A percentile compares a stretch with the other conserved stretches of the same genome.
phyloP scores from a whole-genome alignment of 2,888 invertebrate species.

The Baronia brevicornis region DNA sequence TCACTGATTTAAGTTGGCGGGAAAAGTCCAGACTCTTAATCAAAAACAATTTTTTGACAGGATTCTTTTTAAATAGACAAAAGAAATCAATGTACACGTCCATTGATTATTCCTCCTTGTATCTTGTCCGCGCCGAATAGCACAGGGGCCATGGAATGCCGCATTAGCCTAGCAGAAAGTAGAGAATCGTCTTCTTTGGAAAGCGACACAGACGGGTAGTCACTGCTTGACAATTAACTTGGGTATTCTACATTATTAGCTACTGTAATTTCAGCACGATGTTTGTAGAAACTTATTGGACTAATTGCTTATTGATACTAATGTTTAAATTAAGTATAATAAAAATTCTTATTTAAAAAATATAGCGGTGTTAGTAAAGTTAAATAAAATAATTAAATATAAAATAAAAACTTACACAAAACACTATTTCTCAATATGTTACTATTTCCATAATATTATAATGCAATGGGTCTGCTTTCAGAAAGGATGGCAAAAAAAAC shows the following conservation, averaged over 20 bases:
- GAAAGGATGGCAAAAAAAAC: too few species aligned
- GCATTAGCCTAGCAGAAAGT: constrained; percentile 42
- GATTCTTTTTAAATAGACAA: constrained; percentile 18
- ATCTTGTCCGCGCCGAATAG: constrained; percentile 37
- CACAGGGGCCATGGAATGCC: constrained; percentile 42
- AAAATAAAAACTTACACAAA: too few species aligned
- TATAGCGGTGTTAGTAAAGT: too few species aligned
- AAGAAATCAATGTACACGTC: constrained; percentile 20
- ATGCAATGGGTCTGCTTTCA: too few species aligned
- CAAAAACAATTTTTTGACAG: constrained; percentile 8
- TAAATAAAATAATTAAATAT: too few species aligned
- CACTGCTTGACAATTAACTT: constrained; percentile 14
- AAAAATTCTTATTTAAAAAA: too few species aligned
- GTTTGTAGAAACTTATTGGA: constrained; percentile 8
- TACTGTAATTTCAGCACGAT: constrained; percentile 5
- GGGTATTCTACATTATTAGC: constrained; percentile 1
- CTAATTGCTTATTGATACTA: constrained; percentile 6
- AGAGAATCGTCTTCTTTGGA: constrained; percentile 50
- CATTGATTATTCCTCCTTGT: too few species aligned
- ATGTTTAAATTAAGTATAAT: constrained; percentile 5
- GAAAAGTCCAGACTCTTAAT: too few species aligned
- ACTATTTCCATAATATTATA: too few species aligned
- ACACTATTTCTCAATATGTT: too few species aligned
- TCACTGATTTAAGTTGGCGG: too few species aligned
- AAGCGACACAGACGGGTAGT: constrained; percentile 32